Evolutionary conservation across 2,888 invertebrate species (phyloP).

Genomic region (Tenthredo distinguenda): DNA sequence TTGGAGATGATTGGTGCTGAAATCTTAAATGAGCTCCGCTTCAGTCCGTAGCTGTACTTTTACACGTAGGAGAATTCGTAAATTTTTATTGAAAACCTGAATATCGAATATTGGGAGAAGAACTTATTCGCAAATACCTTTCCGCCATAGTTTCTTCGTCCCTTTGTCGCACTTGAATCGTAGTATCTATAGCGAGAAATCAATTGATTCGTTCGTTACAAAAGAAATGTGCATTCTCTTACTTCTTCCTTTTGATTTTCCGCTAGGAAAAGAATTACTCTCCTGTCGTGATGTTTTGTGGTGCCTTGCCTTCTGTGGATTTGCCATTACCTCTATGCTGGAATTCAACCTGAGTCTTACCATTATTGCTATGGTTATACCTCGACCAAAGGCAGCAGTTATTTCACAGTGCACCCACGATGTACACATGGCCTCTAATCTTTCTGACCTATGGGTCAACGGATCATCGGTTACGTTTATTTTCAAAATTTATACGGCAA

Average conservation of each 20-base stretch:
- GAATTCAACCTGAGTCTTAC: slow-evolving; percentile 85
- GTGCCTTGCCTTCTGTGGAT: slow-evolving; percentile 84
- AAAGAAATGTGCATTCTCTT: not conserved
- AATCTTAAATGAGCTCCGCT: not conserved
- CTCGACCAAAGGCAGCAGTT: too few species aligned
- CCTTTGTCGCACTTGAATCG: too few species aligned
- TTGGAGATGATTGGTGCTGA: not conserved
- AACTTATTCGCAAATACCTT: not conserved
- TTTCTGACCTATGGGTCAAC: too few species aligned
- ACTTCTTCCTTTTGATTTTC: not conserved
- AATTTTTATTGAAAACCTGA: not conserved
- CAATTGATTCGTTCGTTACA: not conserved
- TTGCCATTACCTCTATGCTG: slow-evolving; percentile 85
- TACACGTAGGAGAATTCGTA: not conserved
- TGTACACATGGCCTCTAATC: too few species aligned
- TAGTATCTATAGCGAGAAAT: not conserved
- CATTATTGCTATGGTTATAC: slow-evolving; percentile 86
- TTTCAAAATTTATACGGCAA: slow-evolving; percentile 63
- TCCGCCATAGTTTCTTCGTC: not conserved
- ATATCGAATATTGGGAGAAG: not conserved
- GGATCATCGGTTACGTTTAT: too few species aligned
- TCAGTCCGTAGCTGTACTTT: not conserved
- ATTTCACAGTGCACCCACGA: too few species aligned
- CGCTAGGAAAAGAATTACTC: slow-evolving; percentile 50
- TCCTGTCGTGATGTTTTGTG: slow-evolving; percentile 80